These are phyloP conservation scores for Malachius bipustulatus DNA, from an alignment of 2,888 invertebrate species.

Conservation along the genomic window DNA sequence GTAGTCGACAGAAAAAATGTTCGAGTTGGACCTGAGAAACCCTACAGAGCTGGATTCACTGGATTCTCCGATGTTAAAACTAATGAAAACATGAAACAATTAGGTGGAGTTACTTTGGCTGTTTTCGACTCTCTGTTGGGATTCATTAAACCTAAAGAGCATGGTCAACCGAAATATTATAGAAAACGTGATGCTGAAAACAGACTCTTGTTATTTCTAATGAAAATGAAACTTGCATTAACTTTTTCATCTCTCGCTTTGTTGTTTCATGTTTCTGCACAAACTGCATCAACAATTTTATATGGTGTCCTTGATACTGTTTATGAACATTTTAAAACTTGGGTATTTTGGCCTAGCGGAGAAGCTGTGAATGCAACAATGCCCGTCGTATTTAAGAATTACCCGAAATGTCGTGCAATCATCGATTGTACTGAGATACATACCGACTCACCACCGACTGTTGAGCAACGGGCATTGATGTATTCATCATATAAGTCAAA, in stretches of 20 bases:
- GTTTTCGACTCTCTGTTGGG: not conserved
- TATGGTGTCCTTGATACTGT: not conserved
- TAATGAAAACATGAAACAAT: not conserved
- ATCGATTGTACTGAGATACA: constrained; percentile 13
- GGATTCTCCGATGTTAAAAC: not conserved
- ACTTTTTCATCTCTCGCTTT: not conserved
- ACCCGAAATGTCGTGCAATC: constrained; percentile 13
- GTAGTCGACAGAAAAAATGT: too few relatives aligned
- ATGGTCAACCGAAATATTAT: not conserved
- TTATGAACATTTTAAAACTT: constrained; percentile 1
- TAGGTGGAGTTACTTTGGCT: constrained; percentile 2
- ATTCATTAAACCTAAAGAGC: not conserved
- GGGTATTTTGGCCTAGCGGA: not conserved
- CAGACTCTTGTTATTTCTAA: not conserved
- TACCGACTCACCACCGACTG: constrained; percentile 9
- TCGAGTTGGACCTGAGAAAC: not conserved
- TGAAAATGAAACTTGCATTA: not conserved
- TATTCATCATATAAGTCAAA: constrained; percentile 11
- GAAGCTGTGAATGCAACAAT: not conserved
- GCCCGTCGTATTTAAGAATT: constrained; percentile 2
- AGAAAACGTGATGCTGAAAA: not conserved
- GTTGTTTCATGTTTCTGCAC: not conserved
- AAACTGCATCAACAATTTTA: constrained; percentile 1
- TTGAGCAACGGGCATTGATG: constrained; percentile 11
- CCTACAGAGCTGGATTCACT: not conserved